Evolutionary conservation across 2,113 vertebrate species (phyloP), one percentile per base, ranked within the genome.

Genomic region (Malurus melanocephalus): DNA sequence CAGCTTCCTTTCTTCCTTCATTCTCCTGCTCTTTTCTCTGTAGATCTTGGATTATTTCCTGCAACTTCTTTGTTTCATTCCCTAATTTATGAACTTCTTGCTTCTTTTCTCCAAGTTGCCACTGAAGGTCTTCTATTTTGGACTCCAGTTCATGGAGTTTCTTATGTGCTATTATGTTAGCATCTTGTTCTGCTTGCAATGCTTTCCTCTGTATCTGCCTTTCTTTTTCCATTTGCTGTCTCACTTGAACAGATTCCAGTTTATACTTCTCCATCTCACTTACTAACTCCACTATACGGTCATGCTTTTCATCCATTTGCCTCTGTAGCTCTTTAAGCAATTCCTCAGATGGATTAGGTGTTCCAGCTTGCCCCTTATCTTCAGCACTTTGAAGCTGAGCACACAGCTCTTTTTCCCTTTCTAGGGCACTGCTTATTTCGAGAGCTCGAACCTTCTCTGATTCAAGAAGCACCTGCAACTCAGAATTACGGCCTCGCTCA

Each of bases 381-480:
- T 93, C 96, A 42, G 65, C 40, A 83, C 74, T 93, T 90, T 94
- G 96, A 82, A 97, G 91, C 64, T 91, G 97, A 72, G 94, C 96
- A 74, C 79, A 96, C 1, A 98, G 84, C 19, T 98, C 97, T 81
- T 97, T 98, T 80, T 98, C 98, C 73, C 96, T 97, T 77, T 97
- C 98, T 27, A 99, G 94, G 6, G 98, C 97, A 15, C 95, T 92
- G 72, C 95, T 98, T 95, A 99, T 96, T 95, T 99, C 99, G 4
- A 55, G 95, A 73, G 97, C 94, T 46, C 96, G 98, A 71, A 97
- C 96, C 87, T 93, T 98, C 93, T 99, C 98, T 1, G 98, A 98
- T 7, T 99, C 99, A 82, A 99, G 97, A 74, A 98, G 98, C 48
- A 99, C 98, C 87, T 98, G 98, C 68, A 99, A 98, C 95, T 99